Evolutionary conservation across 1,140 invertebrate genomes (phyloP).

Genomic region (Anastrepha obliqua): DNA sequence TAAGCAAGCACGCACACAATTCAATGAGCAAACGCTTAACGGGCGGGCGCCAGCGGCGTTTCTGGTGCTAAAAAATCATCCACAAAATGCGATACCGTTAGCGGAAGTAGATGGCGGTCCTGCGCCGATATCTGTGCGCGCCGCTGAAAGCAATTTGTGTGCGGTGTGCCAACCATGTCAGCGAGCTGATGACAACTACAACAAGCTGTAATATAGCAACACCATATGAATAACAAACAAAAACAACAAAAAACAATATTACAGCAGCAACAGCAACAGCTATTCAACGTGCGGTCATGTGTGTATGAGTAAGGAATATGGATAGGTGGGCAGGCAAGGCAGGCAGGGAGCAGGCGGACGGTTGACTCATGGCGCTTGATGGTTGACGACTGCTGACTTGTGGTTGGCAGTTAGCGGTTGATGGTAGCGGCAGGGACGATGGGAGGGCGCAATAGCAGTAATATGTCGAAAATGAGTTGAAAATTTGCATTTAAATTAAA

Average conservation of each 20-base stretch:
- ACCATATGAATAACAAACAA: not conserved
- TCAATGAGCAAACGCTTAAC: not conserved
- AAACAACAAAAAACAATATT: not conserved
- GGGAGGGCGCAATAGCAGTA: not conserved
- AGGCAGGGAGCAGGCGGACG: not conserved
- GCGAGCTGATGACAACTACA: conserved; percentile 47
- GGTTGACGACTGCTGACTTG: conserved; percentile 30
- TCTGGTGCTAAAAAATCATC: not conserved
- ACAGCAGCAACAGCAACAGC: conserved; percentile 14
- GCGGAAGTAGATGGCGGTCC: not conserved
- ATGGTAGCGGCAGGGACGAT: not conserved
- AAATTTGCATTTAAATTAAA: conserved; percentile 57
- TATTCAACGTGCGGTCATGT: not conserved
- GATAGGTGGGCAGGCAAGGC: not conserved
- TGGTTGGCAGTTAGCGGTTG: conserved; percentile 18
- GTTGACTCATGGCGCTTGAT: not conserved
- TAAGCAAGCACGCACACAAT: not conserved
- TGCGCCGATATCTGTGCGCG: not conserved
- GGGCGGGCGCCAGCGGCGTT: not conserved
- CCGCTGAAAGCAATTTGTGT: conserved; percentile 13
- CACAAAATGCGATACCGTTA: not conserved
- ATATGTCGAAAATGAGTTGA: conserved; percentile 56
- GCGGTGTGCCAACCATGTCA: conserved; percentile 41
- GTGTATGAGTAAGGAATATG: not conserved
- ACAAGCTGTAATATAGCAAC: not conserved